These are phyloP conservation scores for Acleris laterana DNA, from an alignment of 2,888 invertebrate species.

Conservation along the genomic window DNA sequence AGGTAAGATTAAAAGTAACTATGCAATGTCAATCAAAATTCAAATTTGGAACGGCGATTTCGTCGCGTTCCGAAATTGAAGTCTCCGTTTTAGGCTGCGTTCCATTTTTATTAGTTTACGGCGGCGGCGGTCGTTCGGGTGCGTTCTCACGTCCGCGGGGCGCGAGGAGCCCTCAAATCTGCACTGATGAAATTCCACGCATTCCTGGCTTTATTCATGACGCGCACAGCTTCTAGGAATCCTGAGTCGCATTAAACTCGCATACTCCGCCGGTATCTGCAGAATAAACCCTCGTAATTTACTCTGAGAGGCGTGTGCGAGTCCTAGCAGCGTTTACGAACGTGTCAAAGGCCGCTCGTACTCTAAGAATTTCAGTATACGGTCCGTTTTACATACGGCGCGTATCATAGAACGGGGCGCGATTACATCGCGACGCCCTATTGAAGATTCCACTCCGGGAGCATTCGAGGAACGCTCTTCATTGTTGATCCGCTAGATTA, in stretches of 20 bases:
- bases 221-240: constrained; percentile 78
- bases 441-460: constrained; percentile 40
- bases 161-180: constrained; percentile 73
- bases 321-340: constrained; percentile 60
- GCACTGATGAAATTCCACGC: constrained; percentile 76
- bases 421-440: constrained; percentile 36
- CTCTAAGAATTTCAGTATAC: constrained; percentile 60
- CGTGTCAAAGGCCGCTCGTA: constrained; percentile 71
- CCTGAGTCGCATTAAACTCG: constrained; percentile 65
- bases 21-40: constrained; percentile 65
- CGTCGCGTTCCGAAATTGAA: constrained; percentile 55
- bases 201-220: constrained; percentile 78
- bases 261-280: constrained; percentile 67
- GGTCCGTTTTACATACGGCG: constrained; percentile 35
- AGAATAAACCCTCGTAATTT: constrained; percentile 76
- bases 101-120: constrained; percentile 62
- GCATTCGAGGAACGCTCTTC: constrained; percentile 39
- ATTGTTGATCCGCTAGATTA: constrained; percentile 44
- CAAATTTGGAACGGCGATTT: constrained; percentile 53
- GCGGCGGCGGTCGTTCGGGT: constrained; percentile 45
- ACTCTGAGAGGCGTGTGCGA: constrained; percentile 68
- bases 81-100: constrained; percentile 55
- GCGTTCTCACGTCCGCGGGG: constrained; percentile 71
- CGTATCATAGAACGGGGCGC: constrained; percentile 26
- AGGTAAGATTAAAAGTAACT: constrained; percentile 45